Conservation (phyloP, 53 echinoderm and acorn worm genomes). For the Paelopatides confundens region DNA sequence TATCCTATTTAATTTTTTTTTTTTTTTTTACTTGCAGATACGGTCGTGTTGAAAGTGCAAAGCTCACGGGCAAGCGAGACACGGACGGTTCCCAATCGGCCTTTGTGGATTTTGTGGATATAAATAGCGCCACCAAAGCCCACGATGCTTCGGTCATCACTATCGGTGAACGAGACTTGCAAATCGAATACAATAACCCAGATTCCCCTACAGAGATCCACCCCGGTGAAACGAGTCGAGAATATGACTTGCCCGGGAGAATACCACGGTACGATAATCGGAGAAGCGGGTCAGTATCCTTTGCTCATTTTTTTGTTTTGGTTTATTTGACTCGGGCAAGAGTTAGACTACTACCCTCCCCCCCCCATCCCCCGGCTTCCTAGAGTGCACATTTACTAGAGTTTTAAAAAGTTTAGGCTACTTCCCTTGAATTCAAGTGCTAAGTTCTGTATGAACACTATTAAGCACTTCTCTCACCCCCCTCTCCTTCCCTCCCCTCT, state of each 20-base stretch:
- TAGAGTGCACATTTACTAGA: no score
- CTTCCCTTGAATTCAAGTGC: no score
- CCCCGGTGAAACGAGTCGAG: conserved; percentile 77
- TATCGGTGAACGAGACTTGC: conserved; percentile 94
- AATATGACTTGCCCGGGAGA: conserved; percentile 82
- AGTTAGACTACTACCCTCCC: no score
- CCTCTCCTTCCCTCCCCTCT: no score
- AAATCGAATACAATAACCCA: conserved; percentile 97
- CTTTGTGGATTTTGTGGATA: conserved; percentile 99
- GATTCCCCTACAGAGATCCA: conserved; percentile 84
- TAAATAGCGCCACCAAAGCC: conserved; percentile 99
- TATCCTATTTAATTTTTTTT: not conserved
- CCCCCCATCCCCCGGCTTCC: no score
- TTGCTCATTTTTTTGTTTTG: no score
- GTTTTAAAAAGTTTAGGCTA: no score
- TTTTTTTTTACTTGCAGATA: conserved; percentile 66
- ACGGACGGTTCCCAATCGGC: conserved; percentile 94
- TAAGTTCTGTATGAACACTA: no score
- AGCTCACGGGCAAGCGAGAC: conserved; percentile 93
- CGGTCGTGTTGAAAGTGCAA: conserved; percentile 99
- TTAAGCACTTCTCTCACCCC: no score
- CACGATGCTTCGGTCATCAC: conserved; percentile 92
- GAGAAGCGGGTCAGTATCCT: conserved; percentile 80
- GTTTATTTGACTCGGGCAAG: no score
- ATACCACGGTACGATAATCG: conserved; percentile 89